Percentiles rank a stretch among this genome's conserved stretches.
phyloP scores from a whole-genome alignment of 2,113 vertebrate species.

The Toxostoma redivivum region DNA sequence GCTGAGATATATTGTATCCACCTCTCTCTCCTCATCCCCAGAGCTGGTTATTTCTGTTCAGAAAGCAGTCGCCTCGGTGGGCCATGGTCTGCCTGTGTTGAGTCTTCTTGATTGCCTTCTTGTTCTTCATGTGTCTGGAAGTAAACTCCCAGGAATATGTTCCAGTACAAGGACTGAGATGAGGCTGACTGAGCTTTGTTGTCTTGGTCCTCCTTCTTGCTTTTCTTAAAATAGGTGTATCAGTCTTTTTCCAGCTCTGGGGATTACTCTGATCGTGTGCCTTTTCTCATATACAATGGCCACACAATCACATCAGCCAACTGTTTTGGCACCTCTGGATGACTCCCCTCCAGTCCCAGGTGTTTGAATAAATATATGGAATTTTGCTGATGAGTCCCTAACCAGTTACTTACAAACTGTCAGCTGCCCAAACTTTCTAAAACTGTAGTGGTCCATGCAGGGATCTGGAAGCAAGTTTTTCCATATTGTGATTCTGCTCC shows the following conservation, averaged over 20 bases:
- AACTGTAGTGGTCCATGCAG: background rate
- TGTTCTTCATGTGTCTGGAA: background rate
- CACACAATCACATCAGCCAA: background rate
- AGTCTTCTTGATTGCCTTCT: background rate
- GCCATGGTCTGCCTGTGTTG: background rate
- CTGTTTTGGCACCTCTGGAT: background rate
- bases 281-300: background rate
- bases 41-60: background rate
- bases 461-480: background rate
- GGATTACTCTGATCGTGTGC: fast-evolving
- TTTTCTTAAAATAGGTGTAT: background rate
- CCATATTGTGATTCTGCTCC: background rate
- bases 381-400: background rate
- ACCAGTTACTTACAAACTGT: background rate
- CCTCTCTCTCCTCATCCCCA: background rate
- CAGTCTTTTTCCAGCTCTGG: background rate
- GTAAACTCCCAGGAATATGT: background rate
- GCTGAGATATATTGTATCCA: background rate
- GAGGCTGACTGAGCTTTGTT: background rate
- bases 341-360: background rate
- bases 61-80: background rate
- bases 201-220: background rate
- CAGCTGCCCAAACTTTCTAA: background rate
- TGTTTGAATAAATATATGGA: background rate
- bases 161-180: background rate